Conservation (phyloP, 2,113 vertebrate species). For the Corythornis vintsioides region DNA sequence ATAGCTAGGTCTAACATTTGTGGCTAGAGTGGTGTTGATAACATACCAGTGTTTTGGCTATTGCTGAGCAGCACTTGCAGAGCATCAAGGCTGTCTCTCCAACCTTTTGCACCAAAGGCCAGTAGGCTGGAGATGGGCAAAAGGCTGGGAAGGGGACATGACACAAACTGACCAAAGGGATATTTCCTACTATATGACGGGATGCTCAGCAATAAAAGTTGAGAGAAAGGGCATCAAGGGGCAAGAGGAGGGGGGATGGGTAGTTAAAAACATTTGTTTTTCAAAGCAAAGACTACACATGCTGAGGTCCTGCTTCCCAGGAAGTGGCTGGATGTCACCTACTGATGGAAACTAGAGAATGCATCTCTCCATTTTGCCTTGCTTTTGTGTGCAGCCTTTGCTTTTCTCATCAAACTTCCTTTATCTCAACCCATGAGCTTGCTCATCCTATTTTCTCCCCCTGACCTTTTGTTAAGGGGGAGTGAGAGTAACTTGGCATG, state of each 20-base stretch:
- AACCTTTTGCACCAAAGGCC: not conserved
- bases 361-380: not conserved
- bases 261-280: not conserved
- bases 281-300: not conserved
- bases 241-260: too few species aligned
- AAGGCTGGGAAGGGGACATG: not conserved
- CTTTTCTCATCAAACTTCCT: not conserved
- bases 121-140: not conserved
- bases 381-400: not conserved
- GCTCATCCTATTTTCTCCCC: not conserved
- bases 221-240: rapidly evolving
- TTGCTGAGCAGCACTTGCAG: not conserved
- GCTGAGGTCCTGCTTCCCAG: not conserved
- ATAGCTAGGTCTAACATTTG: not conserved
- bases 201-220: not conserved
- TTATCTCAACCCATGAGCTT: not conserved
- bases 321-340: not conserved
- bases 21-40: not conserved
- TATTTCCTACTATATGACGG: not conserved
- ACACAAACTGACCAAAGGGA: not conserved
- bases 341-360: not conserved
- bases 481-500: rapidly evolving
- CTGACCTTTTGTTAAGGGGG: not conserved
- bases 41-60: not conserved
- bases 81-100: not conserved